Evolutionary conservation across 2,888 invertebrate genomes (phyloP).

Genomic region (Cantharis lateralis): DNA sequence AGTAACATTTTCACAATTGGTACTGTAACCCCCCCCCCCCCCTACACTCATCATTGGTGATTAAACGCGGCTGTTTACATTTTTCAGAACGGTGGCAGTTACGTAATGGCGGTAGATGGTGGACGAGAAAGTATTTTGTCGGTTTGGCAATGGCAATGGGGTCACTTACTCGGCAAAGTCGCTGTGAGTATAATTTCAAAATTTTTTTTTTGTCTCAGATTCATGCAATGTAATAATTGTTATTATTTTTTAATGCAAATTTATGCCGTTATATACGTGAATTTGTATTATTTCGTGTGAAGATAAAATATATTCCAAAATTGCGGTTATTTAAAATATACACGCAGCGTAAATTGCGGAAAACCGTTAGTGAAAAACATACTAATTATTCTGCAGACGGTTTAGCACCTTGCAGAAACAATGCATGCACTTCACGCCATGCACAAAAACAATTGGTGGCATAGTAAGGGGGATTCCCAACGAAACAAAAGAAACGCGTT

Average conservation of each 20-base stretch:
- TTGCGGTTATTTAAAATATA: conserved; percentile 5
- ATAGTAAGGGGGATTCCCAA: not conserved
- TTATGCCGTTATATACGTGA: not conserved
- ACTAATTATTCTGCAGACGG: not conserved
- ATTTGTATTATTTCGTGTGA: not conserved
- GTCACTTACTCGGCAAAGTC: conserved; percentile 89
- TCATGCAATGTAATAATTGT: conserved; percentile 1
- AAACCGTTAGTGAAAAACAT: not conserved
- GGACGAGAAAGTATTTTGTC: conserved; percentile 88
- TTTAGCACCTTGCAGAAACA: not conserved
- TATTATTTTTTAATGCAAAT: not conserved
- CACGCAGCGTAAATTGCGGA: conserved; percentile 13
- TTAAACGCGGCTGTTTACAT: not conserved
- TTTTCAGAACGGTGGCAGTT: conserved; percentile 83
- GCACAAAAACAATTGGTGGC: not conserved
- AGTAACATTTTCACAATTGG: conserved; percentile 87
- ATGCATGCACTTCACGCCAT: not conserved
- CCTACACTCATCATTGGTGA: not conserved
- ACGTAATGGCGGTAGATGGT: conserved; percentile 86
- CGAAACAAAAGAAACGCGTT: not conserved
- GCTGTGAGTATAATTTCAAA: conserved; percentile 68
- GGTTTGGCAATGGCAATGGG: conserved; percentile 96
- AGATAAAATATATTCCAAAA: not conserved
- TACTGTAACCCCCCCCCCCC: conserved; percentile 50
- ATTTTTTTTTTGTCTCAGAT: not conserved